Base-by-base conservation (phyloP, 1,140 invertebrate species). In the Manduca sexta region DNA sequence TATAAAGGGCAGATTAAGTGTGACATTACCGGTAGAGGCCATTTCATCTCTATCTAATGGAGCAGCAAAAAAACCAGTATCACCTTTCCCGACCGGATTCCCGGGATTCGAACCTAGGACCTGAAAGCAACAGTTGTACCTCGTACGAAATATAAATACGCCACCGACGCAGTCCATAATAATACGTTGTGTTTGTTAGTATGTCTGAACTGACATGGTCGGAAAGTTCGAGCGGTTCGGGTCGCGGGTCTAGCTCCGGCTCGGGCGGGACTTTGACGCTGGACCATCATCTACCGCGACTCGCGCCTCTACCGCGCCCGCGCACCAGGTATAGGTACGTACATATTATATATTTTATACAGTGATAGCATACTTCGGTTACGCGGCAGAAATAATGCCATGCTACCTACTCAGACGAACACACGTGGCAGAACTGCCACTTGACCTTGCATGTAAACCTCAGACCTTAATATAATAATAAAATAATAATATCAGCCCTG, bases 121-220 rank as follows among this genome's bases (percentile, higher is more conserved):
- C n/a, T n/a, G n/a, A n/a, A n/a, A n/a, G n/a, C n/a, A n/a, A n/a
- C n/a, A n/a, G n/a, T n/a, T n/a, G n/a, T n/a, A n/a, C n/a, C n/a
- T n/a, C n/a, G n/a, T n/a, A n/a, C n/a, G n/a, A n/a, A n/a, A n/a
- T n/a, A n/a, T n/a, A n/a, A n/a, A n/a, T n/a, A n/a, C n/a, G n/a
- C n/a, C n/a, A n/a, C n/a, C n/a, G n/a, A n/a, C n/a, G n/a, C n/a
- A n/a, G n/a, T n/a, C n/a, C n/a, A n/a, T n/a, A n/a, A n/a, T n/a
- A n/a, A n/a, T n/a, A n/a, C n/a, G n/a, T n/a, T n/a, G n/a, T n/a
- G n/a, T n/a, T 14, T 49, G 15, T 50, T 47, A 86, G 83, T 40
- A 66, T 80, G 67, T 79, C 80, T 10, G 84, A 84, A 60, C 56
- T 84, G 58, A 69, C 81, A 31, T 86, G 84, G 84, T 86, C 82